Evolutionary conservation across 2,888 invertebrate genomes (phyloP).

Genomic region (Mythimna loreyi): DNA sequence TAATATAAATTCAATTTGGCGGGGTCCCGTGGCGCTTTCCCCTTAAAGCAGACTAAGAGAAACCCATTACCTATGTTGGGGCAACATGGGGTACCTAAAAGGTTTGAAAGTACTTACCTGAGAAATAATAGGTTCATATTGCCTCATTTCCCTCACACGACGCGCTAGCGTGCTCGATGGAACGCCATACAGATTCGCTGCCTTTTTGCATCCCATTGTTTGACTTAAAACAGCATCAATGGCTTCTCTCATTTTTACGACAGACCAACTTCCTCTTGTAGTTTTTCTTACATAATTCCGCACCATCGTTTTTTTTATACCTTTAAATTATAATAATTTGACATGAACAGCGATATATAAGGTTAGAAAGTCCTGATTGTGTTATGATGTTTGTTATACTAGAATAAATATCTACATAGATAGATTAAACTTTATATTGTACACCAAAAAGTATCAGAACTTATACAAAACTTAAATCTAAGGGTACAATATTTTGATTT

Average conservation of each 20-base stretch:
- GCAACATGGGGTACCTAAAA: background rate
- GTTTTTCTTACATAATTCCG: slow-evolving; percentile 6
- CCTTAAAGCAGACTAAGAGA: background rate
- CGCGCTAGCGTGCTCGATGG: background rate
- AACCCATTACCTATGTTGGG: background rate
- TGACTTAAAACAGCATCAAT: slow-evolving; percentile 3
- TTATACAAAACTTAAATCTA: too few relatives aligned
- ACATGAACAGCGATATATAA: too few relatives aligned
- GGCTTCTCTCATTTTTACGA: background rate
- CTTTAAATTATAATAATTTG: background rate
- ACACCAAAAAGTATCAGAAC: too few relatives aligned
- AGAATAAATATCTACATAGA: too few relatives aligned
- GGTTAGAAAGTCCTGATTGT: too few relatives aligned
- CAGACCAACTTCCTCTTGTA: slow-evolving; percentile 9
- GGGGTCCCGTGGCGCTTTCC: background rate
- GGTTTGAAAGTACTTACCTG: background rate
- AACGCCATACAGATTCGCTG: background rate
- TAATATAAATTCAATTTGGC: background rate
- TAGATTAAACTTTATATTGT: too few relatives aligned
- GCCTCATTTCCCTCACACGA: background rate
- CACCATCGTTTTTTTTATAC: background rate
- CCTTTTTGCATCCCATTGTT: background rate
- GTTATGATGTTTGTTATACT: too few relatives aligned
- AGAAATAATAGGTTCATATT: background rate
- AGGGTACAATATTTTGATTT: too few relatives aligned